phyloP scores from a whole-genome alignment of 1,140 invertebrate genomes.

The Leguminivora glycinivorella region DNA sequence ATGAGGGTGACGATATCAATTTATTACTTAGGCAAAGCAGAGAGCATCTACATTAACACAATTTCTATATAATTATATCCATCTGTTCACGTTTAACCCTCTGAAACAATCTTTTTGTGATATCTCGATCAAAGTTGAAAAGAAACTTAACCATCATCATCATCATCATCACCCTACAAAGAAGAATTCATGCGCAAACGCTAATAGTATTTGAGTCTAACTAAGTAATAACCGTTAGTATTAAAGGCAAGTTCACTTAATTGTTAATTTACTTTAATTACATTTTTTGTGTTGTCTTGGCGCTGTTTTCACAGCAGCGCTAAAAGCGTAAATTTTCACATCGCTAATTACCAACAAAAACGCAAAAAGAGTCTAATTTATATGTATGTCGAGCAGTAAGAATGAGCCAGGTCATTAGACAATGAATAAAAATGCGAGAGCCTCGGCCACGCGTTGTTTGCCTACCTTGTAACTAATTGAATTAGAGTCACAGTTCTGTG shows the following conservation, averaged over 20 bases:
- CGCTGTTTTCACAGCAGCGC: not conserved
- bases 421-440: constrained; percentile 22
- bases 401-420: constrained; percentile 25
- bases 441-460: constrained; percentile 47
- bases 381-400: not conserved
- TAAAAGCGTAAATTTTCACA: not conserved
- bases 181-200: too few species aligned
- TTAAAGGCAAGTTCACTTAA: not conserved
- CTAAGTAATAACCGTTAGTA: too few species aligned
- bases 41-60: too few species aligned
- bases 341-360: constrained; percentile 6
- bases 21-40: too few species aligned
- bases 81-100: too few species aligned
- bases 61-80: too few species aligned
- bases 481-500: constrained; percentile 74
- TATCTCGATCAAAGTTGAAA: too few species aligned
- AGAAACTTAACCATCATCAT: too few species aligned
- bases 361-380: constrained; percentile 18
- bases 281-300: not conserved
- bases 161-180: too few species aligned
- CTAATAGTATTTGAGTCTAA: too few species aligned
- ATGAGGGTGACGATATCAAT: too few species aligned
- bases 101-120: too few species aligned
- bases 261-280: not conserved
- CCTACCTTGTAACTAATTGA: constrained; percentile 71